Evolutionary conservation across 2,113 vertebrate genomes (phyloP).

Genomic region (Rallus limicola): DNA sequence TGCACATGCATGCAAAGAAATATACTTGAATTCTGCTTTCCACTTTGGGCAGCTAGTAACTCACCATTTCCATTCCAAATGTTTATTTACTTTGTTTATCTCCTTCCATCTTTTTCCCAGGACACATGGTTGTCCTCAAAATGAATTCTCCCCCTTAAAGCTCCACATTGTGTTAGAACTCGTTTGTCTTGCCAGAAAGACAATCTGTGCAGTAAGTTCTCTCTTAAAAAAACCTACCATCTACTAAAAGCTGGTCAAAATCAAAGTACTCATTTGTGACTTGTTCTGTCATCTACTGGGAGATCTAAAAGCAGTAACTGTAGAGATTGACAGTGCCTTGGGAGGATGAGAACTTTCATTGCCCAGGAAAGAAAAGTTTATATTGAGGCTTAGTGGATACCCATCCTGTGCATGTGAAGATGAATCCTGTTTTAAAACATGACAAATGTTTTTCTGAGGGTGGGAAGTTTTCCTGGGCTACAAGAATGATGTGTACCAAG

Average conservation of each 20-base stretch:
- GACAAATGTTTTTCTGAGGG: neutral
- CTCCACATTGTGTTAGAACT: constrained; percentile 8
- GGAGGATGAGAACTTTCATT: constrained; percentile 1
- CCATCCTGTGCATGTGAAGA: neutral
- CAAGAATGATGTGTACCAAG: neutral
- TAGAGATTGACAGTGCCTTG: neutral
- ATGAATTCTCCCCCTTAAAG: constrained; percentile 30
- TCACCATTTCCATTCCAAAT: constrained; percentile 57
- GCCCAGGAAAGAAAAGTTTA: neutral
- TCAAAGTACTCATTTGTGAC: neutral
- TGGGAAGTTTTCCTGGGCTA: neutral
- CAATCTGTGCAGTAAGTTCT: constrained; percentile 7
- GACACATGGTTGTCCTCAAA: constrained; percentile 14
- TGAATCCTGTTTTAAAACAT: neutral
- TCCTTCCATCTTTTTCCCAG: constrained; percentile 73
- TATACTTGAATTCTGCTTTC: constrained; percentile 72
- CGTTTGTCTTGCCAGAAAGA: constrained; percentile 34
- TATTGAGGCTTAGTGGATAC: neutral
- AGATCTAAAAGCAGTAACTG: neutral
- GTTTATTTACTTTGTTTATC: constrained; percentile 80
- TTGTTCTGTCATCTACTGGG: neutral
- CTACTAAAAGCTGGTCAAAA: constrained; percentile 19
- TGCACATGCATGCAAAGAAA: neutral
- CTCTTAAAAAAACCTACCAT: neutral
- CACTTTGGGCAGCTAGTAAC: constrained; percentile 58